Evolutionary conservation across 1,140 invertebrate genomes (phyloP).

Genomic region (Anadara kagoshimensis): DNA sequence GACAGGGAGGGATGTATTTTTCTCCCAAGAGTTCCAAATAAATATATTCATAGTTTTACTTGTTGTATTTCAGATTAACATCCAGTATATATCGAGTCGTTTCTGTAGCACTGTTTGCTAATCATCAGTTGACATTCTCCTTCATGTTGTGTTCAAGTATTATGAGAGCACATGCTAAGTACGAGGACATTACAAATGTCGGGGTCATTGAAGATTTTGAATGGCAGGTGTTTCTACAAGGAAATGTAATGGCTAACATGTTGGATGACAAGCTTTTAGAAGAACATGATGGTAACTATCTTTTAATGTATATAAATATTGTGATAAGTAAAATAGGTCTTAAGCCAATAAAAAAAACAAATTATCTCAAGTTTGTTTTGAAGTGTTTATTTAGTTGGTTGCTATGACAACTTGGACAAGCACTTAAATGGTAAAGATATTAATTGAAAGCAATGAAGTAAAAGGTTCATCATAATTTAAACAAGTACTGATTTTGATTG

Average conservation of each 20-base stretch:
- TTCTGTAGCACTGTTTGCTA: conserved; percentile 69
- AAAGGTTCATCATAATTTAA: too few species aligned
- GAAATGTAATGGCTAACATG: conserved; percentile 67
- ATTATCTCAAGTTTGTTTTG: not conserved
- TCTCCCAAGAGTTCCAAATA: too few species aligned
- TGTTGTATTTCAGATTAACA: conserved; percentile 62
- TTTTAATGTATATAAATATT: not conserved
- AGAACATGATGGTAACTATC: conserved; percentile 60
- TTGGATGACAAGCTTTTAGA: conserved; percentile 58
- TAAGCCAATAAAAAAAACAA: not conserved
- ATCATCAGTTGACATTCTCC: conserved; percentile 72
- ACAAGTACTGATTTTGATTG: not conserved
- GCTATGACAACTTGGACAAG: too few species aligned
- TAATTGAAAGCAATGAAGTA: too few species aligned
- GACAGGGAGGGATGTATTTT: too few species aligned
- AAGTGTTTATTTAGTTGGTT: not conserved
- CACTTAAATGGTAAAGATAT: too few species aligned
- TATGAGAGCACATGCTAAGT: conserved; percentile 61
- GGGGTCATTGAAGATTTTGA: conserved; percentile 62
- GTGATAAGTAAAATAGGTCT: not conserved
- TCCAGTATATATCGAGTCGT: conserved; percentile 69
- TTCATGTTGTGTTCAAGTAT: conserved; percentile 70
- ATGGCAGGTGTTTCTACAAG: conserved; percentile 70
- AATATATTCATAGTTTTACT: too few species aligned
- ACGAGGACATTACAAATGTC: conserved; percentile 46